Evolutionary conservation across 2,888 invertebrate species (phyloP), one percentile per base, ranked within the genome.

Genomic region (Anthoptus insignis): DNA sequence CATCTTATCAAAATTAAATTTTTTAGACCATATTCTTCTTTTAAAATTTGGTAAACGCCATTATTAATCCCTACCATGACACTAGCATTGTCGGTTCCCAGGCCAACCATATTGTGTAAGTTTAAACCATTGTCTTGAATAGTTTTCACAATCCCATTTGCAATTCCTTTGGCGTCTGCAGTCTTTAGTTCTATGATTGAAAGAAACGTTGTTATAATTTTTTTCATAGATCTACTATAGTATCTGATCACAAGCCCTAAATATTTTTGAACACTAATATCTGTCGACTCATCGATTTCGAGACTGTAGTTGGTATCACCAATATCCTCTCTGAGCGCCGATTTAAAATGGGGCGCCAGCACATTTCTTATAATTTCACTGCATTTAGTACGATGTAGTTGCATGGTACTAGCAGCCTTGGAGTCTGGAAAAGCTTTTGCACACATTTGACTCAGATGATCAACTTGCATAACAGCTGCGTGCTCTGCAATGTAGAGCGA

Each of bases 81-180:
- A 9, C 8, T 9, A 8, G 32, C 32, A 11, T 32, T 32, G 45
- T 78, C 77, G 6, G 77, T 76, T 1, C 78, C 79, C 7, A 76
- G 73, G 3, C 69, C 69, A 42, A 66, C 50, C 64, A 67, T 50
- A 24, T 67, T 19, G 16, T 61, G 32, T 24, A 66, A 53, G 39
- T 50, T 29, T 22, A 56, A n/a, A 3, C 57, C 64, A 29, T 59
- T 14, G 45, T 29, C 19, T 11, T 64, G 24, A 19, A 67, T 60
- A 29, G 53, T 50, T 27, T 27, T 7, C 19, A 67, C 57, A 21
- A 67, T 32, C 32, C 39, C 59, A 32, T 47, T 16, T 1, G 53
- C 63, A 7, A 66, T 50, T 6, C 58, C 53, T 22, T 45, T 63
- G 3, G 61, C 61, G 54, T 66, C 59, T 45, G 66, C 45, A 7